These are phyloP conservation scores for Halichoerus grypus DNA, from an alignment of 2,113 vertebrate genomes.

Conservation along the genomic window DNA sequence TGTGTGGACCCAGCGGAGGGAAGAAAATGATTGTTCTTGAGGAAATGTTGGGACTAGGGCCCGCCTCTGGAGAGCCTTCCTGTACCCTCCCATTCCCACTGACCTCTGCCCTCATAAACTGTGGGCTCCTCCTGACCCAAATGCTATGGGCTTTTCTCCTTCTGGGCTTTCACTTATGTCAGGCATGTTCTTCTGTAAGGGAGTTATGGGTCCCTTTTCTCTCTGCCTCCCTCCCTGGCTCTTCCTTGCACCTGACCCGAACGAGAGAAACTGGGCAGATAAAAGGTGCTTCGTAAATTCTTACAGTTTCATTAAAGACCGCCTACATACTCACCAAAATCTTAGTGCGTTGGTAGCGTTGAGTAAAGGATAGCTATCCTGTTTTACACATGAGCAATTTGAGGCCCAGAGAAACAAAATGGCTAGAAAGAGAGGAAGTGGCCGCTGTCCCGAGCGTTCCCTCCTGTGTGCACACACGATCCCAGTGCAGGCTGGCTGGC, in stretches of 20 bases:
- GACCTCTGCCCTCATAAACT: not conserved
- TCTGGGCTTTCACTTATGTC: not conserved
- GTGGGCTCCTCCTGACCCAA: not conserved
- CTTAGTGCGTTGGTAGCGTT: not conserved
- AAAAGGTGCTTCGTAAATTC: not conserved
- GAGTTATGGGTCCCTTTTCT: not conserved
- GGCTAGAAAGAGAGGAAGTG: not conserved
- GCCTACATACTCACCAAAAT: not conserved
- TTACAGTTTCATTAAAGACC: not conserved
- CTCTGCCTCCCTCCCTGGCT: not conserved
- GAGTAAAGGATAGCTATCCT: no score
- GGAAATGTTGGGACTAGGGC: not conserved
- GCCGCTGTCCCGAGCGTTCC: accelerated
- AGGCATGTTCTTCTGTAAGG: not conserved
- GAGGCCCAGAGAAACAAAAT: not conserved
- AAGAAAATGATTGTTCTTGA: not conserved
- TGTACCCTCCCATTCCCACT: not conserved
- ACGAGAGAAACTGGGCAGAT: not conserved
- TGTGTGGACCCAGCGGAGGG: not conserved
- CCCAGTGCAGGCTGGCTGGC: not conserved
- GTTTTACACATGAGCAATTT: not conserved
- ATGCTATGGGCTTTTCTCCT: not conserved
- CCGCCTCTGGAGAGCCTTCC: no score
- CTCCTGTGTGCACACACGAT: not conserved
- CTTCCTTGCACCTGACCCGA: not conserved